Conservation (phyloP, 2,113 vertebrate species). For the Cinclus cinclus region DNA sequence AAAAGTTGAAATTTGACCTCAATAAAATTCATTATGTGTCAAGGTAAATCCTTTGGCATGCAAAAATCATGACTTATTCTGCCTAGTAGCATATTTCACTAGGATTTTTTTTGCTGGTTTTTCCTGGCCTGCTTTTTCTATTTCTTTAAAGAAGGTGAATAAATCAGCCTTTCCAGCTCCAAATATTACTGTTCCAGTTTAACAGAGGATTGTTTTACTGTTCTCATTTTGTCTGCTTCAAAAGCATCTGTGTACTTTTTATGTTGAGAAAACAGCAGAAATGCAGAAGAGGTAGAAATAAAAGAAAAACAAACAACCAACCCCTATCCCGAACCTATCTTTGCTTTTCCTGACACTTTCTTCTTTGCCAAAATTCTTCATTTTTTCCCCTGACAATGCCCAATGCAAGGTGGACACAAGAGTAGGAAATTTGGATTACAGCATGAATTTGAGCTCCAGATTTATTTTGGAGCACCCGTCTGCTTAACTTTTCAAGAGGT, state of each 20-base stretch:
- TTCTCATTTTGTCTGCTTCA: neutral
- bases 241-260: neutral
- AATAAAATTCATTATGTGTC: slow-evolving; percentile 26
- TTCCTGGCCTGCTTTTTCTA: neutral
- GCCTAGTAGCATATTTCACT: neutral
- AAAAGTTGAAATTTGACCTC: slow-evolving; percentile 51
- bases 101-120: neutral
- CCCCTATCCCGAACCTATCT: neutral
- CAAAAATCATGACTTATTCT: slow-evolving; percentile 17
- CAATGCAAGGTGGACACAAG: neutral
- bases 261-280: neutral
- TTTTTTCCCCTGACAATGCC: neutral
- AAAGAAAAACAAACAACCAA: neutral
- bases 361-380: neutral
- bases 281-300: neutral
- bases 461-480: neutral
- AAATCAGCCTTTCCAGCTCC: neutral
- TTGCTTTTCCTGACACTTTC: neutral
- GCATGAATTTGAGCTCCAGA: neutral
- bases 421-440: neutral
- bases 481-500: neutral
- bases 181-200: neutral
- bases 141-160: neutral
- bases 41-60: slow-evolving; percentile 27
- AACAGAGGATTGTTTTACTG: neutral